These are phyloP conservation scores for Busseola fusca DNA, from an alignment of 2,888 invertebrate genomes.

Conservation along the genomic window DNA sequence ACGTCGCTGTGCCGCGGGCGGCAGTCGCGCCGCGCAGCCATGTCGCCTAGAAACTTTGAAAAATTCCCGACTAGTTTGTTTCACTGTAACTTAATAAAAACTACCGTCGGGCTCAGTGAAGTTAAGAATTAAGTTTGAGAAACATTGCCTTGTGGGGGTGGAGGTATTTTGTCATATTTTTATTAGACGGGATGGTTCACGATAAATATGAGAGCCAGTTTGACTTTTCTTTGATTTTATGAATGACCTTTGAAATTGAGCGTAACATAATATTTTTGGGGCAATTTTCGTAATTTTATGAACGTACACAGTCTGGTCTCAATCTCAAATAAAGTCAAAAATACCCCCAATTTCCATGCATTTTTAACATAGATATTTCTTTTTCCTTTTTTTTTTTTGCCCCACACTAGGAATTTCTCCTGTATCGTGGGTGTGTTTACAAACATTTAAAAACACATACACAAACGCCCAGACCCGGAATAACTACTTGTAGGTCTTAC, in stretches of 20 bases:
- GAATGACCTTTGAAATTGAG: not conserved
- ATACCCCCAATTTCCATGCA: no score
- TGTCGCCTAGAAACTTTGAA: conserved; percentile 78
- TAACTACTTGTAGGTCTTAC: no score
- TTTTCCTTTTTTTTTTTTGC: no score
- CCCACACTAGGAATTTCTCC: no score
- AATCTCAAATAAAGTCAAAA: no score
- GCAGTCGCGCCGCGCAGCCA: conserved; percentile 53
- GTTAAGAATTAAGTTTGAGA: conserved; percentile 80
- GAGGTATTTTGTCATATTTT: conserved; percentile 69
- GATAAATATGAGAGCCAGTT: conserved; percentile 22
- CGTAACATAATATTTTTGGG: not conserved
- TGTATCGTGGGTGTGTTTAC: no score
- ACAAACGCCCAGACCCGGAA: no score
- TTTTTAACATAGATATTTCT: no score
- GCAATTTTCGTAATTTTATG: no score
- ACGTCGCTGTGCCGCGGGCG: conserved; percentile 66
- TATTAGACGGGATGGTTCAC: conserved; percentile 48
- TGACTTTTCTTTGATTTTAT: conserved; percentile 19
- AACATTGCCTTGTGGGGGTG: conserved; percentile 69
- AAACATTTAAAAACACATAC: no score
- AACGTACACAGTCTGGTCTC: no score
- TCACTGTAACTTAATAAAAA: conserved; percentile 85
- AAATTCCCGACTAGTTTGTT: conserved; percentile 84
- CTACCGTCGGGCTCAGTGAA: conserved; percentile 69